Evolutionary conservation across 2,797 vertebrate species (phyloP).

Genomic region (Moxostoma hubbsi): DNA sequence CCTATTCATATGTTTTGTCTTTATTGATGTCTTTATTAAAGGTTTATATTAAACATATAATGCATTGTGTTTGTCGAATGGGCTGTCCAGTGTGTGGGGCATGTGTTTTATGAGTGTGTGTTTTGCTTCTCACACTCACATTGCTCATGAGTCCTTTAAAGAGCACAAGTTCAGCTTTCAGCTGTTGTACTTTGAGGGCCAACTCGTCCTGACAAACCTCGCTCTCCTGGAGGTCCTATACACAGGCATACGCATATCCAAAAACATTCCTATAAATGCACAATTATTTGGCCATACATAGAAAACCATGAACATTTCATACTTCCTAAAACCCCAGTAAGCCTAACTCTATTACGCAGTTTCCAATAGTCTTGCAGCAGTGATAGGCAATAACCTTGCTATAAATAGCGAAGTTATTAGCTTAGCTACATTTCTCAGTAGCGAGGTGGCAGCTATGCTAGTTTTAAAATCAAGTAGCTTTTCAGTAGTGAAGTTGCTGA

Average conservation of each 20-base stretch:
- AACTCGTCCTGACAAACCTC: slow-evolving; percentile 96
- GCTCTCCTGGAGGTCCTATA: slow-evolving; percentile 93
- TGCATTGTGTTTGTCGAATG: neutral
- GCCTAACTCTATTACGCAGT: neutral
- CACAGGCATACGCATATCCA: slow-evolving; percentile 19
- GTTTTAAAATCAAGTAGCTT: too few relatives aligned
- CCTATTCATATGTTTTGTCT: neutral
- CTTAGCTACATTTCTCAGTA: too few relatives aligned
- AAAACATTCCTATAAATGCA: neutral
- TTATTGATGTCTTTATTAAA: neutral
- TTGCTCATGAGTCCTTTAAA: slow-evolving; percentile 99
- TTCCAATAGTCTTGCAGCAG: neutral
- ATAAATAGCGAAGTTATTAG: too few relatives aligned
- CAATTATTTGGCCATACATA: neutral
- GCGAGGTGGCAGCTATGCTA: too few relatives aligned
- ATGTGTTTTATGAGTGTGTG: slow-evolving; percentile 8
- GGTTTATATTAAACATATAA: neutral
- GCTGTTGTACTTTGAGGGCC: slow-evolving; percentile 90
- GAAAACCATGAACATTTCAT: neutral
- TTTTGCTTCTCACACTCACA: slow-evolving; percentile 76
- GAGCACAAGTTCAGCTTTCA: slow-evolving; percentile 94
- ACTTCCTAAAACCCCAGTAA: neutral
- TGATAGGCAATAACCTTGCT: too few relatives aligned
- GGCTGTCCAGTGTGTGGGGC: neutral
- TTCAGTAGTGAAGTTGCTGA: too few relatives aligned